Percentiles rank a stretch among this genome's conserved stretches.
Conservation (phyloP, 2,113 vertebrate genomes). For the Tragelaphus imberbis region DNA sequence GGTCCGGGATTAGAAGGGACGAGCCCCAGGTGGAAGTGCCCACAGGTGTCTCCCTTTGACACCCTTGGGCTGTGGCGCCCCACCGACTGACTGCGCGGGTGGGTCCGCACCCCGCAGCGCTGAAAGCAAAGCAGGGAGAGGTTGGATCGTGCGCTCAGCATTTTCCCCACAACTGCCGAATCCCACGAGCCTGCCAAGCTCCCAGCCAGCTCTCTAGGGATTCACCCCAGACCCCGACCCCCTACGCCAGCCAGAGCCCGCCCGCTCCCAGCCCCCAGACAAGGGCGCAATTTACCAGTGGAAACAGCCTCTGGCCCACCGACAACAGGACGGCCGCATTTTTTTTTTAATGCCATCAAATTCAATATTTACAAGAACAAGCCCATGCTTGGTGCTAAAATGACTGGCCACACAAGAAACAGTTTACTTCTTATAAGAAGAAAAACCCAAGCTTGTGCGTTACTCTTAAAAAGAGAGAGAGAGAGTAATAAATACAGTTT, state of each 20-base stretch:
- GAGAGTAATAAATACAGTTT: not conserved
- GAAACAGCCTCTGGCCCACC: constrained; percentile 34
- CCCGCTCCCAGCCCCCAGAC: not conserved
- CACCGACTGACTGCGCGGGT: not conserved
- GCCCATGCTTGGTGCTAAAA: constrained; percentile 37
- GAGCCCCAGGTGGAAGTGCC: accelerated
- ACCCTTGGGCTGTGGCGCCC: not conserved
- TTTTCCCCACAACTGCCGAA: not conserved
- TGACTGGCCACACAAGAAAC: not conserved
- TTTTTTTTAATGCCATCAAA: constrained; percentile 1
- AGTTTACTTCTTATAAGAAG: not conserved
- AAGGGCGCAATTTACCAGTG: not conserved
- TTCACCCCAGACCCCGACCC: accelerated
- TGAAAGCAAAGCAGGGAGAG: not conserved
- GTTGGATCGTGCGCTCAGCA: not conserved
- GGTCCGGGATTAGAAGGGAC: not conserved
- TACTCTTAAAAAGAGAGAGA: constrained; percentile 23
- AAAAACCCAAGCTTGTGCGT: constrained; percentile 29
- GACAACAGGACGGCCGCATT: not conserved
- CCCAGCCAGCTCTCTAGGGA: not conserved
- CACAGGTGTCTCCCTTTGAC: not conserved
- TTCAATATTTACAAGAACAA: constrained; percentile 62
- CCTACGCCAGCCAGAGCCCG: not conserved
- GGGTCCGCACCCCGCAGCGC: accelerated
- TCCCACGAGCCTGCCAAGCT: not conserved